Percentiles rank a stretch among this genome's conserved stretches.
phyloP scores from a whole-genome alignment of 2,888 invertebrate species.

The Dolomedes plantarius region DNA sequence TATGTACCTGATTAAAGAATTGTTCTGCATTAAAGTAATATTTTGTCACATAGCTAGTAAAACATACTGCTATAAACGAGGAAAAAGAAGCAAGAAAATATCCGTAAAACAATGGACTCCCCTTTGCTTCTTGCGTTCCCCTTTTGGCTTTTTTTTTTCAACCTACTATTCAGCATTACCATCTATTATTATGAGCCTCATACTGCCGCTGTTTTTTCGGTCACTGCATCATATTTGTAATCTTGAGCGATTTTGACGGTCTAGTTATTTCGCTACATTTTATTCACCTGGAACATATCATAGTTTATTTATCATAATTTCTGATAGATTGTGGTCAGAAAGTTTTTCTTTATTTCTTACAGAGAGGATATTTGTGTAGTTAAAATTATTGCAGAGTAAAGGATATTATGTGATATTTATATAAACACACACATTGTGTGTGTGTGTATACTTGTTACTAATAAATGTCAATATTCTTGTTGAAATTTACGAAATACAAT shows the following conservation, averaged over 20 bases:
- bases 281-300: constrained; percentile 12
- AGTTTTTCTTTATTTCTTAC: not conserved
- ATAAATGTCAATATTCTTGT: too few species aligned
- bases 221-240: constrained; percentile 12
- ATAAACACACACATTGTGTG: too few species aligned
- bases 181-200: not conserved
- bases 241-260: constrained; percentile 8
- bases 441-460: too few species aligned
- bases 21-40: too few species aligned
- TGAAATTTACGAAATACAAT: too few species aligned
- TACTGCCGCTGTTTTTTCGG: not conserved
- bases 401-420: too few species aligned
- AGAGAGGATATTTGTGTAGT: too few species aligned
- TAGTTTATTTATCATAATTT: constrained; percentile 4
- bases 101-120: not conserved
- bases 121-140: too few species aligned
- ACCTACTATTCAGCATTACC: not conserved
- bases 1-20: too few species aligned
- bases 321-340: not conserved
- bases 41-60: too few species aligned
- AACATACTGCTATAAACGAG: not conserved
- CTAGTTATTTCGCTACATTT: constrained; percentile 1
- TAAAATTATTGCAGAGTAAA: too few species aligned
- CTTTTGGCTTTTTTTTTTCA: not conserved
- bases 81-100: not conserved